Evolutionary conservation across 2,797 vertebrate species (phyloP).

Genomic region (Arremon brunneinucha): DNA sequence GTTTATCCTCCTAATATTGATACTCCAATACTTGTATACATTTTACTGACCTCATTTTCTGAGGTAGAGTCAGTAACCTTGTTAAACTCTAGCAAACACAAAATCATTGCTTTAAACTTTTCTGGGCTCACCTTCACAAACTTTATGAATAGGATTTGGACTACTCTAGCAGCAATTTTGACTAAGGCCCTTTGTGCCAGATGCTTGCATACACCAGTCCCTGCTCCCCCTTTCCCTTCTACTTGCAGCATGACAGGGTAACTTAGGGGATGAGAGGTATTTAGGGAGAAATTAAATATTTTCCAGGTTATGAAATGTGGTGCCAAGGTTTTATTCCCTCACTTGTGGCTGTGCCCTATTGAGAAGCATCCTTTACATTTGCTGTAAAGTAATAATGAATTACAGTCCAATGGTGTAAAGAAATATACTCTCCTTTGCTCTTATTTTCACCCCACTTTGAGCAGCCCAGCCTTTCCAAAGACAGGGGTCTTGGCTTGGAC

Average conservation of each 20-base stretch:
- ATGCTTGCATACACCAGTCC: background rate
- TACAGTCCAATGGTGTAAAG: background rate
- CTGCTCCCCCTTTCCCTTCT: background rate
- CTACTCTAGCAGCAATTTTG: background rate
- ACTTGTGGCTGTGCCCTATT: background rate
- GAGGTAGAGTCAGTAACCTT: background rate
- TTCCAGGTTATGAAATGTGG: background rate
- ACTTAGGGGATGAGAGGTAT: background rate
- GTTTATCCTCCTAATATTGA: background rate
- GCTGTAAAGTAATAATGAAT: background rate
- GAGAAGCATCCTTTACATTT: background rate
- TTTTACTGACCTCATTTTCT: conserved; percentile 25
- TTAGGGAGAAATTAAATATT: background rate
- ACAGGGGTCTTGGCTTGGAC: background rate
- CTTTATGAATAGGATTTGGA: conserved; percentile 35
- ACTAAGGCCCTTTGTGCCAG: background rate
- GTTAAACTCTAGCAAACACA: conserved; percentile 1
- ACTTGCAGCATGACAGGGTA: background rate
- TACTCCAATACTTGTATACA: background rate
- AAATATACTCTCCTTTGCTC: background rate
- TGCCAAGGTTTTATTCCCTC: background rate
- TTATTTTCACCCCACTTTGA: background rate
- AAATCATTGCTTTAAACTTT: background rate
- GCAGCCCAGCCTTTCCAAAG: background rate
- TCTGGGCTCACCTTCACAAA: background rate